phyloP scores from a whole-genome alignment of 2,888 invertebrate species.

The Noctua pronuba region DNA sequence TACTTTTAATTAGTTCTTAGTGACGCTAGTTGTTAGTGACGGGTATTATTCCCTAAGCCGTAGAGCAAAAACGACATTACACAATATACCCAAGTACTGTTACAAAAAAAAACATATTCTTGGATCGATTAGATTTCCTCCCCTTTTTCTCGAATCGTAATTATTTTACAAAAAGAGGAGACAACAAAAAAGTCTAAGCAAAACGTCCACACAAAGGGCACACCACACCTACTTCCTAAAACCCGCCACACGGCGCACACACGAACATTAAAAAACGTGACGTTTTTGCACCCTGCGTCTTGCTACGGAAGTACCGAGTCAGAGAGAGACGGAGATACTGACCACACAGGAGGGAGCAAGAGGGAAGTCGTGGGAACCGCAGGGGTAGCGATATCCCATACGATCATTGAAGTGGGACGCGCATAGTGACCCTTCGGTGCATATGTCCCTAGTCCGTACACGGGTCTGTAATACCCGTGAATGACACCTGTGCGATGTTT shows the following conservation, averaged over 20 bases:
- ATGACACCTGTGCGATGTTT: constrained; percentile 79
- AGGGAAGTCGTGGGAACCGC: constrained; percentile 86
- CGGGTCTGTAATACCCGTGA: constrained; percentile 43
- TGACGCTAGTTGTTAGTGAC: neutral
- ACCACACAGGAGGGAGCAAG: constrained; percentile 70
- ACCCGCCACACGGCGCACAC: constrained; percentile 85
- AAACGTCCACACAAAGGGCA: constrained; percentile 49
- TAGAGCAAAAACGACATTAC: neutral
- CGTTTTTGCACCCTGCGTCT: constrained; percentile 87
- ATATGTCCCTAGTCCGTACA: constrained; percentile 53
- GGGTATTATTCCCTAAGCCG: neutral
- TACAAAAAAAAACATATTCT: neutral
- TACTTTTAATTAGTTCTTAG: neutral
- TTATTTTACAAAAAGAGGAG: constrained; percentile 25
- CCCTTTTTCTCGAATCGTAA: constrained; percentile 18
- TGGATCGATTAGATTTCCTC: neutral
- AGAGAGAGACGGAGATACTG: constrained; percentile 68
- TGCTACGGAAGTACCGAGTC: constrained; percentile 86
- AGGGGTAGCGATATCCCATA: constrained; percentile 90
- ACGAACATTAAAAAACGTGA: constrained; percentile 83
- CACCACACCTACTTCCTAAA: constrained; percentile 62
- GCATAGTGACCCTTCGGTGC: constrained; percentile 72
- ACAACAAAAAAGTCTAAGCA: constrained; percentile 18
- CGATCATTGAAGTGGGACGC: constrained; percentile 84
- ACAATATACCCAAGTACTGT: neutral